A percentile compares a stretch with the other conserved stretches of the same genome.
Conservation (phyloP, 2,888 invertebrate genomes). For the Polylopha cassiicola region DNA sequence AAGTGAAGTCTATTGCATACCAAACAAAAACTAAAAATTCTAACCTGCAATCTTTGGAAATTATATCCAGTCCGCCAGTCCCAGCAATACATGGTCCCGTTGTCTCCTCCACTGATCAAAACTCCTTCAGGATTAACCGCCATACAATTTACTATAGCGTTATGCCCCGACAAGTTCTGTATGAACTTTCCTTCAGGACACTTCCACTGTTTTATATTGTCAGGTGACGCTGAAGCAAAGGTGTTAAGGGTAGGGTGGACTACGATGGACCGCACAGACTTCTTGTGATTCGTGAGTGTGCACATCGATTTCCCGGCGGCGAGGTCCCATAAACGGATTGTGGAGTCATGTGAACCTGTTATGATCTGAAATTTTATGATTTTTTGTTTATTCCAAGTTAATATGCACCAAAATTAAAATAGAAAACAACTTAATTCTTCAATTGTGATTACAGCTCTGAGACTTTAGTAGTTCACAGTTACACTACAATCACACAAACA, state of each 20-base stretch:
- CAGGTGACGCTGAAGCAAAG: constrained; percentile 98
- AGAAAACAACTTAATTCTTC: too few relatives aligned
- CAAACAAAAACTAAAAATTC: constrained; percentile 7
- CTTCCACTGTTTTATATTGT: constrained; percentile 99
- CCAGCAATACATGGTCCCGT: constrained; percentile 98
- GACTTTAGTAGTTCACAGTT: too few relatives aligned
- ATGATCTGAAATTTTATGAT: constrained; percentile 80
- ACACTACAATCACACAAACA: too few relatives aligned
- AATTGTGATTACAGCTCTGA: too few relatives aligned
- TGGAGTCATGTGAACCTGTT: constrained; percentile 97
- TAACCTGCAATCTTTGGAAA: constrained; percentile 92
- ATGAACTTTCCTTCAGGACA: constrained; percentile 97
- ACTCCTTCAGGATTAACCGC: constrained; percentile 97
- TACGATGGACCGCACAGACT: constrained; percentile 89
- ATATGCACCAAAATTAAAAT: too few relatives aligned
- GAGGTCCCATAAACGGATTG: constrained; percentile 97
- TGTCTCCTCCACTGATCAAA: constrained; percentile 98
- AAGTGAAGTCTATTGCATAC: too few relatives aligned
- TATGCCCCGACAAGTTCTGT: constrained; percentile 97
- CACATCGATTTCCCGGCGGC: constrained; percentile 96
- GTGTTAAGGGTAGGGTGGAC: constrained; percentile 90
- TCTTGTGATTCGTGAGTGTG: constrained; percentile 99
- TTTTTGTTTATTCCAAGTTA: too few relatives aligned
- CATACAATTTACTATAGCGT: constrained; percentile 97
- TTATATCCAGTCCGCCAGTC: constrained; percentile 99